Evolutionary conservation across 2,797 vertebrate species (phyloP), one percentile per base, ranked within the genome.

Genomic region (Masticophis lateralis): DNA sequence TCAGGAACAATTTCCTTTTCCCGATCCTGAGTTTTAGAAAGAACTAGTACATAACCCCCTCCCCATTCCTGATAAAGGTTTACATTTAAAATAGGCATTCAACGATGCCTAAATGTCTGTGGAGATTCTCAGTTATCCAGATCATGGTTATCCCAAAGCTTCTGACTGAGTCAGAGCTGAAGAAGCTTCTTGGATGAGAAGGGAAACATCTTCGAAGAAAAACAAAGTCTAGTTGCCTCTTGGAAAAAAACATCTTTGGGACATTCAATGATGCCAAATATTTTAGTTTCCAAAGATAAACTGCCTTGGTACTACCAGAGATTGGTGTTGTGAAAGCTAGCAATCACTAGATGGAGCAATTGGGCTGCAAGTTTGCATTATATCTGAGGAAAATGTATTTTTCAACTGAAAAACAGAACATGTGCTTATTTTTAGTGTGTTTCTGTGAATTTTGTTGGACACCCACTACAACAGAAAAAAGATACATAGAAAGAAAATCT

Each of bases 311-410:
- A 47, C 14, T 14, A 91, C 0, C 0, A 5, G 0, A 27, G 57
- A 53, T 66, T 94, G 0, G 89, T 94, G 96, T 92, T 60, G 25
- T 91, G 87, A 57, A 91, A n/a, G 56, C 47, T 0, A 25, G 12
- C 0, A 12, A 92, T 92, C 97, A 93, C 95, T 97, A 97, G 97
- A 95, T 97, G 98, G 98, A 94, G 92, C 63, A 91, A 96, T 96
- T 96, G 95, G 95, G 97, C 96, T 66, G 93, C 93, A 63, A 90
- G 96, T 96, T 57, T 90, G 10, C 57, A 37, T 13, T 83, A 59
- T 32, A 69, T 32, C 32, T 90, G 57, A 43, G 43, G 90, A 92
- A 91, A 59, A 43, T 20, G 90, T 59, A 60, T 96, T 94, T 92
- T 47, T 95, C 95, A 95, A 86, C 18, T 93, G 95, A 86, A 94